These are phyloP conservation scores for Otolemur garnettii DNA, from an alignment of 2,113 vertebrate species.

Conservation along the genomic window DNA sequence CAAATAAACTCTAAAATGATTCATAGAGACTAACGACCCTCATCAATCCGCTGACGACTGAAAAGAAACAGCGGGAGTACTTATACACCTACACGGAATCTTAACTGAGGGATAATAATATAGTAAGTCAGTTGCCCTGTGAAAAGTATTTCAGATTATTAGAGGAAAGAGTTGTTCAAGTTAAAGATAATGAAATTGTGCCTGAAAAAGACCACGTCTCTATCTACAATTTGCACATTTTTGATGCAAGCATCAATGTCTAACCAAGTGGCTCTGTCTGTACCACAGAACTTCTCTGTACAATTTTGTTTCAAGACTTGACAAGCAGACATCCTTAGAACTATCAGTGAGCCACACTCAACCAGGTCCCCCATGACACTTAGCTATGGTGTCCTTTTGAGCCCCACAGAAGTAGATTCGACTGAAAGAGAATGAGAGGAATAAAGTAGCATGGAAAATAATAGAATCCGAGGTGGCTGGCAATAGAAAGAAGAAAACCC, in stretches of 20 bases:
- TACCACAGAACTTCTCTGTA: neutral
- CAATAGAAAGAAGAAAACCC: neutral
- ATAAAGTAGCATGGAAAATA: neutral
- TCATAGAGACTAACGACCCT: slow-evolving; percentile 69
- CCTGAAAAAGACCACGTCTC: neutral
- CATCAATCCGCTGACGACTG: slow-evolving; percentile 73
- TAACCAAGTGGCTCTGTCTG: neutral
- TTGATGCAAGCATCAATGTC: neutral
- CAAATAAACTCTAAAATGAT: slow-evolving; percentile 79
- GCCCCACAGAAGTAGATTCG: neutral
- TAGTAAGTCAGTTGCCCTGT: slow-evolving; percentile 54
- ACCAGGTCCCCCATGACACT: neutral
- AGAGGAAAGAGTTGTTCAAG: slow-evolving; percentile 43
- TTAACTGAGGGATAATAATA: slow-evolving; percentile 73
- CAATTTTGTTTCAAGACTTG: neutral
- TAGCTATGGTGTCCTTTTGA: neutral
- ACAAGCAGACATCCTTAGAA: neutral
- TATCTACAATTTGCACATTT: neutral
- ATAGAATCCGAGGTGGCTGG: neutral
- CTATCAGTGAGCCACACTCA: neutral
- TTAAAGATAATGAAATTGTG: slow-evolving; percentile 56
- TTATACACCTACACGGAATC: slow-evolving; percentile 79
- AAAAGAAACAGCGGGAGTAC: slow-evolving; percentile 67
- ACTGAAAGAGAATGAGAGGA: neutral
- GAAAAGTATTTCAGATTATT: slow-evolving; percentile 65